Conservation (phyloP, 2,113 vertebrate species). For the Eolophus roseicapilla region DNA sequence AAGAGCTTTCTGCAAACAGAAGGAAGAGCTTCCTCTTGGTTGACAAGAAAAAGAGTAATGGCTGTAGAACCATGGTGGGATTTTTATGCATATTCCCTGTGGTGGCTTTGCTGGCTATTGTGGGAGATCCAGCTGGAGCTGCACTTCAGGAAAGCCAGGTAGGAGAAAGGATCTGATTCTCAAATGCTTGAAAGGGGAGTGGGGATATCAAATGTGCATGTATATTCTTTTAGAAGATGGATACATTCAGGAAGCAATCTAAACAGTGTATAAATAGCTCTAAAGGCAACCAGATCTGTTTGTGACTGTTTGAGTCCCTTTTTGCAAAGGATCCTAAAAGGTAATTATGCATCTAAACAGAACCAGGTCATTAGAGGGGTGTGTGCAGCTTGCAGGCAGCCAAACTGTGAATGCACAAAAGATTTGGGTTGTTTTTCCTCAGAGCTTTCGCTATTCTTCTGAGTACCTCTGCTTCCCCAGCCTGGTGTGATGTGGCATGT, state of each 20-base stretch:
- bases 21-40: not conserved
- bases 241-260: not conserved
- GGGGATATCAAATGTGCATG: not conserved
- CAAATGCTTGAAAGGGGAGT: not conserved
- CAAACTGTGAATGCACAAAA: not conserved
- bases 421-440: not conserved
- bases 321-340: not conserved
- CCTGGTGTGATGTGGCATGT: not conserved
- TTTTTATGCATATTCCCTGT: not conserved
- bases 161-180: not conserved
- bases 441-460: not conserved
- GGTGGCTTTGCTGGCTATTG: slow-evolving; percentile 5
- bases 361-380: not conserved
- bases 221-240: not conserved
- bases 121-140: not conserved
- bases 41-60: not conserved
- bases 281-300: not conserved
- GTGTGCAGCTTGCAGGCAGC: not conserved
- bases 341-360: not conserved
- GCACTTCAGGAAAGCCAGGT: slow-evolving; percentile 13
- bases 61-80: not conserved
- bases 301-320: not conserved
- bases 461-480: not conserved
- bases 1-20: not conserved
- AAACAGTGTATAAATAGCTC: not conserved